Base-by-base conservation (phyloP, 2,888 invertebrate species). In the Alitta virens region DNA sequence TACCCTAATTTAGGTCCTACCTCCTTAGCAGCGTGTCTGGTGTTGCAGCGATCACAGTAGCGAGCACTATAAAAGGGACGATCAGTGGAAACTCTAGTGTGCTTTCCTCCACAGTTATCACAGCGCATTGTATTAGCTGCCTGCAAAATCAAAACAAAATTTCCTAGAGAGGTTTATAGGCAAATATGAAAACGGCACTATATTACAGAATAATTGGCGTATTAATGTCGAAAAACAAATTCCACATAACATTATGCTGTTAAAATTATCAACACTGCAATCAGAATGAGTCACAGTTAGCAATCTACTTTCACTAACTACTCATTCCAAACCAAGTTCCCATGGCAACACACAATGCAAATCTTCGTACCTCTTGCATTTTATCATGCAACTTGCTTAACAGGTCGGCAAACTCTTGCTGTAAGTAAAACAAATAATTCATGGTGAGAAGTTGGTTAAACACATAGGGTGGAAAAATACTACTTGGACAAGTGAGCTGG, bases 71-170 rank as follows among this genome's bases (percentile, higher is more conserved):
- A 94, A 83, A 91, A 90, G 67, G 93, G 92, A 77, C 94, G 87
- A 71, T 91, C 90, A 24, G 92, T 90, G 77, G 89, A 87, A 73
- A 91, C 88, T 70, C 95, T 88, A 80, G 91, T 91, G 84, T 97
- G 96, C 49, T 94, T 88, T 24, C 90, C 88, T 2, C 92, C 91
- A 84, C 96, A 96, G 83, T 94, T 92, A 78, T 94, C 95, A 85
- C 96, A 97, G 76, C 93, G 85, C 82, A 96, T 94, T 69, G 94
- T 92, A 83, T 93, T 94, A 64, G 93, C 92, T 40, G 94, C 94
- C 83, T 81, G 66, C 25, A 33, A 33, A 33, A 33, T 33, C 33
- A 33, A 33, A 12, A 33, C 33, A 33, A 7, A 7, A 33, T 33
- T 33, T 33, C 7, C n/a, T n/a, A n/a, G n/a, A n/a, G n/a, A n/a